Base-by-base conservation (phyloP, 2,113 vertebrate genomes). In the Perca flavescens region DNA sequence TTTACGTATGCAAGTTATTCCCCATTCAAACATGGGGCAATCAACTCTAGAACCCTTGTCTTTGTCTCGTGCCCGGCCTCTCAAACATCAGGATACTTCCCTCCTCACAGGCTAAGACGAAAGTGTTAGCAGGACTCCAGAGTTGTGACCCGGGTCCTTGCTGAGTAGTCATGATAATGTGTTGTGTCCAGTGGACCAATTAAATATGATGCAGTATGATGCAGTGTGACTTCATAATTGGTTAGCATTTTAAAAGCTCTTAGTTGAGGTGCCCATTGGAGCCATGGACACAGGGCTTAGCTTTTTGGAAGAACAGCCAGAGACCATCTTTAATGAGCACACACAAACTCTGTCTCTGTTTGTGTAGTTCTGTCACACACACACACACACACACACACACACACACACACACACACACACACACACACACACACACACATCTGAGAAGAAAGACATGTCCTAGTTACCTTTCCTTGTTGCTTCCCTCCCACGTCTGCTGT, bases 391-490 rank as follows among this genome's bases (percentile, higher is more conserved):
- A 21, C 17, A 19, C 50, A 21, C 17, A 19, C 50, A 21, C 17
- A 19, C 50, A 21, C 17, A 19, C 50, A 21, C 17, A 19, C 50
- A 21, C 17, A 19, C 50, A 21, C 17, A 19, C 50, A 21, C 17
- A 19, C 50, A 21, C 17, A 19, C 50, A 21, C 17, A 19, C 21
- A 15, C 16, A 63, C 46, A n/a, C 60, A 76, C 22, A 53, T 61
- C 54, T 53, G 22, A 34, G 25, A 56, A 53, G 3, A 60, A 22
- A 72, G 31, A 31, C 28, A 3, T 50, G 28, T 6, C 53, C 19
- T 62, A 6, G 67, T 73, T 81, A 53, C 74, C n/a, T 76, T 65
- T 52, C 46, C 60, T 64, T 56, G 47, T 28, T 21, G 22, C 49
- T 57, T 80, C n/a, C n/a, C 64, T 64, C 50, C 69, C 67, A 69